Evolutionary conservation across 2,797 vertebrate species (phyloP).

Genomic region (Oophaga sylvatica): DNA sequence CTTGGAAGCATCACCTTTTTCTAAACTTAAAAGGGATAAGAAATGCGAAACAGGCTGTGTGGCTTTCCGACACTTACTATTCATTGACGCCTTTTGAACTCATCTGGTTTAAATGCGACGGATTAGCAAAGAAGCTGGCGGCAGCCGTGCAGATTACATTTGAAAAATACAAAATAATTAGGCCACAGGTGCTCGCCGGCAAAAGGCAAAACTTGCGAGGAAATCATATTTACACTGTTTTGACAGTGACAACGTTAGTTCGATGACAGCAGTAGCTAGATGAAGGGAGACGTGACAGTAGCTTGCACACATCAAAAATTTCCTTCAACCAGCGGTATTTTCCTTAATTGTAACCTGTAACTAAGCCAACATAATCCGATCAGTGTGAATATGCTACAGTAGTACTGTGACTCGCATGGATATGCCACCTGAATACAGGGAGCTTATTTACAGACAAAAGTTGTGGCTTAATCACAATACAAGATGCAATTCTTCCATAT

Average conservation of each 20-base stretch:
- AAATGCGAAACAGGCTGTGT: background rate
- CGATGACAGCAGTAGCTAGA: background rate
- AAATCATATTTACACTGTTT: slow-evolving; percentile 23
- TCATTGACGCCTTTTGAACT: slow-evolving; percentile 26
- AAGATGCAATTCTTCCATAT: background rate
- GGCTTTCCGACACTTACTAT: slow-evolving; percentile 6
- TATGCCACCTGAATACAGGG: background rate
- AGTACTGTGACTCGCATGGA: background rate
- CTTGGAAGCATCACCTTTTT: slow-evolving; percentile 37
- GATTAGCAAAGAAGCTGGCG: slow-evolving; percentile 10
- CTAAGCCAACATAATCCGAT: slow-evolving; percentile 11
- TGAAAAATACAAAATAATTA: slow-evolving; percentile 32
- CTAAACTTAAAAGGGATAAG: slow-evolving; percentile 29
- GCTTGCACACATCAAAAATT: slow-evolving; percentile 21
- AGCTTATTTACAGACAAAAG: background rate
- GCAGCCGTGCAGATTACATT: slow-evolving; percentile 9
- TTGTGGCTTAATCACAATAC: background rate
- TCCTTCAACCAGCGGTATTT: slow-evolving; percentile 17
- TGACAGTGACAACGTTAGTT: slow-evolving; percentile 32
- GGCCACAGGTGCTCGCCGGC: background rate
- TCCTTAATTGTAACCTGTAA: slow-evolving; percentile 37
- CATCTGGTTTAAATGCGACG: slow-evolving; percentile 33
- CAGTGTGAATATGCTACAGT: slow-evolving; percentile 25
- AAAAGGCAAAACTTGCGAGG: slow-evolving; percentile 1
- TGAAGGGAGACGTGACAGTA: slow-evolving; percentile 5